Conservation (phyloP, 2,113 vertebrate species). For the Forbesichthys agassizii region DNA sequence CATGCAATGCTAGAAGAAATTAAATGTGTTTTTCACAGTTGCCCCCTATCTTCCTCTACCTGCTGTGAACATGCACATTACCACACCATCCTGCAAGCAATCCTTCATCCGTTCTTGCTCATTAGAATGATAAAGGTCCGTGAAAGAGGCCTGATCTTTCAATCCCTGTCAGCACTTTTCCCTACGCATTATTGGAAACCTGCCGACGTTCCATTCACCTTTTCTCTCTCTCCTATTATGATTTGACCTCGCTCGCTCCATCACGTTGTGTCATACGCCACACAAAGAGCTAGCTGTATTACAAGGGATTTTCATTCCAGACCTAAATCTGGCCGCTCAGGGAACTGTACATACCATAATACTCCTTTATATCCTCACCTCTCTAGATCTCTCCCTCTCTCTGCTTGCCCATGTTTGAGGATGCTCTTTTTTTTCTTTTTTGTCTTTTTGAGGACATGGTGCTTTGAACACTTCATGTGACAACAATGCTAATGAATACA, state of each 20-base stretch:
- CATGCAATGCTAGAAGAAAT: slow-evolving; percentile 55
- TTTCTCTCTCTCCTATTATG: slow-evolving; percentile 17
- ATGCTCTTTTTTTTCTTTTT: neutral
- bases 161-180: slow-evolving; percentile 51
- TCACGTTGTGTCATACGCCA: slow-evolving; percentile 49
- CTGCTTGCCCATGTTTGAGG: slow-evolving; percentile 8
- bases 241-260: slow-evolving; percentile 39
- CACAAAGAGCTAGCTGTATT: slow-evolving; percentile 38
- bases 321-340: slow-evolving; percentile 24
- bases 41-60: slow-evolving; percentile 35
- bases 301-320: slow-evolving; percentile 33
- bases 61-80: slow-evolving; percentile 47
- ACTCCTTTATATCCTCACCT: neutral
- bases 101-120: slow-evolving; percentile 41
- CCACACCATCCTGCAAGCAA: slow-evolving; percentile 25
- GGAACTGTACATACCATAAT: neutral
- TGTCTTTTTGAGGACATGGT: neutral
- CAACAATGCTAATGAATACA: too few relatives aligned
- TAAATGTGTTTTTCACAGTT: slow-evolving; percentile 10
- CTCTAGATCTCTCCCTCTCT: slow-evolving; percentile 4
- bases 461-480: too few relatives aligned
- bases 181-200: slow-evolving; percentile 24
- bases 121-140: slow-evolving; percentile 58
- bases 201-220: slow-evolving; percentile 26
- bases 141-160: slow-evolving; percentile 47